Evolutionary conservation across 2,113 vertebrate genomes (phyloP).

Genomic region (Otolemur garnettii): DNA sequence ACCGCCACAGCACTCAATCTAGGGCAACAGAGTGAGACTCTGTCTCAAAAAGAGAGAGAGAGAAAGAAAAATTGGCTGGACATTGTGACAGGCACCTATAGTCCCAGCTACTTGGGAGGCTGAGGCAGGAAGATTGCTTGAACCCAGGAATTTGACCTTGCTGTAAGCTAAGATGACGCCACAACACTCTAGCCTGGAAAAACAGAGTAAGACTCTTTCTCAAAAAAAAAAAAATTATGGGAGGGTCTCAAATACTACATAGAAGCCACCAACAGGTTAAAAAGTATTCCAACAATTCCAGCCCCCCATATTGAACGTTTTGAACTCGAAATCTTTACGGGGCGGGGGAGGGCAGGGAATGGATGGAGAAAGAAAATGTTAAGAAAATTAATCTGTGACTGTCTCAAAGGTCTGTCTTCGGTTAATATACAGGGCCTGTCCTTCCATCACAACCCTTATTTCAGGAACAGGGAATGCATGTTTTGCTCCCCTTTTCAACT

Average conservation of each 20-base stretch:
- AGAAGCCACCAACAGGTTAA: neutral
- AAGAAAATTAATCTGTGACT: neutral
- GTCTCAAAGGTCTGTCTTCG: neutral
- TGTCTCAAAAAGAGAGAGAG: too few species aligned
- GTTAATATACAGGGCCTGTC: neutral
- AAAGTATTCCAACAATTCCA: neutral
- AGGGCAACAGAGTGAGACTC: too few species aligned
- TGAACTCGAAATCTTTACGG: neutral
- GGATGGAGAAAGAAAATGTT: neutral
- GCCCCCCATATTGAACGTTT: neutral
- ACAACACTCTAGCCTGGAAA: too few species aligned
- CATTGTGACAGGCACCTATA: too few species aligned
- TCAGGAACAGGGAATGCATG: neutral
- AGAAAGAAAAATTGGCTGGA: too few species aligned
- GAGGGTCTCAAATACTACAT: neutral
- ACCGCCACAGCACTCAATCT: too few species aligned
- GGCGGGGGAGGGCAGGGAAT: too few species aligned
- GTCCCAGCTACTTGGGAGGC: too few species aligned
- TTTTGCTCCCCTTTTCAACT: neutral
- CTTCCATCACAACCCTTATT: neutral
- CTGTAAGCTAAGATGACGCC: too few species aligned
- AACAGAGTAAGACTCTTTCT: too few species aligned
- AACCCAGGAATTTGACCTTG: too few species aligned
- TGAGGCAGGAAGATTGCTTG: too few species aligned
- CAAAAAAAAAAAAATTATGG: neutral